These are phyloP conservation scores for Sandelia bainsii DNA, from an alignment of 2,797 vertebrate species.

Conservation along the genomic window DNA sequence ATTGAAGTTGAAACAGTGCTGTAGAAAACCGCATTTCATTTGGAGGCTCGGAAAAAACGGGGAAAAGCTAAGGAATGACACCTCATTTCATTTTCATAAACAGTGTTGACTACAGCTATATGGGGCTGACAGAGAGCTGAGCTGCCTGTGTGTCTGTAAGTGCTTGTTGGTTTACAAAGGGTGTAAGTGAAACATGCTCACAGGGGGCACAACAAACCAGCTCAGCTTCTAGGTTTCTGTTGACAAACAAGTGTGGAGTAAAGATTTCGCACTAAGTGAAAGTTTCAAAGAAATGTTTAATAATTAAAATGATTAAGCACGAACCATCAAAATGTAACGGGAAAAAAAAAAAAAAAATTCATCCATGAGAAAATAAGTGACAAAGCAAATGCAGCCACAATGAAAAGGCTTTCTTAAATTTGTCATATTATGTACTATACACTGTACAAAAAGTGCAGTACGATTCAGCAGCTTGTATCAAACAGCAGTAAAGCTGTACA, in stretches of 20 bases:
- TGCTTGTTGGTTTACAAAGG: slow-evolving; percentile 43
- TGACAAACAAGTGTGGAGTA: background rate
- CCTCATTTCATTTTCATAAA: slow-evolving; percentile 21
- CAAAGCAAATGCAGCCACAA: background rate
- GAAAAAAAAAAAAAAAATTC: background rate
- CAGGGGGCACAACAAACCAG: slow-evolving; percentile 21
- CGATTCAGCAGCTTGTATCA: no score
- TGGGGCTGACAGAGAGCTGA: background rate
- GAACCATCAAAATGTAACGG: slow-evolving; percentile 2
- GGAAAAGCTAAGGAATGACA: slow-evolving; percentile 22
- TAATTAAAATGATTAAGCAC: background rate
- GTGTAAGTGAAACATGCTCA: slow-evolving; percentile 30
- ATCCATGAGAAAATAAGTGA: background rate
- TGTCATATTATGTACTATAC: background rate
- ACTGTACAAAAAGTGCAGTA: background rate
- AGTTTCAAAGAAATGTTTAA: background rate
- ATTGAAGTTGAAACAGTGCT: slow-evolving; percentile 24
- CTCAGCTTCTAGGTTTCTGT: slow-evolving; percentile 10
- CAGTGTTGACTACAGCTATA: slow-evolving; percentile 18
- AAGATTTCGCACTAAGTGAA: background rate
- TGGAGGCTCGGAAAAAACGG: slow-evolving; percentile 4
- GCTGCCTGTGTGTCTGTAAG: slow-evolving; percentile 22
- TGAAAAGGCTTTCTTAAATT: background rate
- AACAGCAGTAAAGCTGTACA: no score
- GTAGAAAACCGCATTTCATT: slow-evolving; percentile 26